phyloP scores from a whole-genome alignment of 2,113 vertebrate species.

The Limnothrissa miodon region DNA sequence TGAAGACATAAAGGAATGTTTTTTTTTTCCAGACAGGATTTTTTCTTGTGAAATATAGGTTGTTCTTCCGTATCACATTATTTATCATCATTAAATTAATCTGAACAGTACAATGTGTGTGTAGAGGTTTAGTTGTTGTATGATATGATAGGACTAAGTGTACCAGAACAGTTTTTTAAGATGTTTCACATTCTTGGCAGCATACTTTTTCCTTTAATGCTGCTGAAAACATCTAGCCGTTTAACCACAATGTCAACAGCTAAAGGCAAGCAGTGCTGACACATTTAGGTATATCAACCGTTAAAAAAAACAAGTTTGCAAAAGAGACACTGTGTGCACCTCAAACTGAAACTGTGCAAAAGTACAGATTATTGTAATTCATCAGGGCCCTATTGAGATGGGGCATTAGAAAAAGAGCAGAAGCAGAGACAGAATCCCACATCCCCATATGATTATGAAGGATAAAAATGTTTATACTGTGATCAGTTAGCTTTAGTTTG shows the following conservation, averaged over 20 bases:
- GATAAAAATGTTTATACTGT: not conserved
- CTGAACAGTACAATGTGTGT: not conserved
- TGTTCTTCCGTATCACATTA: not conserved
- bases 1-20: not conserved
- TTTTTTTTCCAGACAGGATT: not conserved
- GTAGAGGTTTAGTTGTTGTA: not conserved
- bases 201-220: not conserved
- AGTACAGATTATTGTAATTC: not conserved
- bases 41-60: not conserved
- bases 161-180: not conserved
- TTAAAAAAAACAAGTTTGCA: not conserved
- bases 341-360: not conserved
- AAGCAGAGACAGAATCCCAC: not conserved
- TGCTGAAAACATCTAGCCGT: not conserved
- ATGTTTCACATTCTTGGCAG: not conserved
- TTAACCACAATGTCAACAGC: not conserved
- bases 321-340: not conserved
- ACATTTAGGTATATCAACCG: not conserved
- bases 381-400: not conserved
- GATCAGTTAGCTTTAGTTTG: not conserved
- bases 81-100: not conserved
- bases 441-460: not conserved
- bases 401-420: not conserved
- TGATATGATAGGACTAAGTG: not conserved
- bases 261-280: not conserved